These are phyloP conservation scores for Agonum fuliginosum DNA, from an alignment of 2,888 invertebrate genomes.

Conservation along the genomic window DNA sequence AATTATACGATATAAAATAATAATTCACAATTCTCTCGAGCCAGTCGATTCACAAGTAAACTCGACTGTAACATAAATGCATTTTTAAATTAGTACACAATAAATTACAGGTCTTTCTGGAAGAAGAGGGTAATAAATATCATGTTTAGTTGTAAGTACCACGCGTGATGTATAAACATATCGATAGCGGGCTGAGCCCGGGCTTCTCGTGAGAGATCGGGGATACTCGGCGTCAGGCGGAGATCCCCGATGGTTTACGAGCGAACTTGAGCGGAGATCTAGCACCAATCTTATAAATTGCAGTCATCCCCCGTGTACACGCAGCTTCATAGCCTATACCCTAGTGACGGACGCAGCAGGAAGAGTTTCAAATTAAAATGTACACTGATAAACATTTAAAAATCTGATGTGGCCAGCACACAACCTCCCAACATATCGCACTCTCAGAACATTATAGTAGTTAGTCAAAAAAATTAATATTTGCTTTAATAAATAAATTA, in stretches of 20 bases:
- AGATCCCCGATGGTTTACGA: slow-evolving; percentile 43
- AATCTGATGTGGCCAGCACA: slow-evolving; percentile 19
- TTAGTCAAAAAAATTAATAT: too few species aligned
- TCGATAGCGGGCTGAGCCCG: neutral
- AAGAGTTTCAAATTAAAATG: too few species aligned
- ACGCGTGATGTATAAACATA: slow-evolving; percentile 27
- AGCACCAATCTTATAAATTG: slow-evolving; percentile 55
- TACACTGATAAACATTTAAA: too few species aligned
- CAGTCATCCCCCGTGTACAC: slow-evolving; percentile 26
- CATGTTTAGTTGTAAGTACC: slow-evolving; percentile 12
- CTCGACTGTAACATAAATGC: neutral
- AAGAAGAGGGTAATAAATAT: slow-evolving; percentile 15
- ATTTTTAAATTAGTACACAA: slow-evolving; percentile 25
- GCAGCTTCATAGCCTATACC: slow-evolving; percentile 40
- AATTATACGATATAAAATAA: slow-evolving; percentile 2
- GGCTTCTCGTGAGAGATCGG: slow-evolving; percentile 17
- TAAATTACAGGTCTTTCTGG: neutral
- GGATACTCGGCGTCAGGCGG: slow-evolving; percentile 10
- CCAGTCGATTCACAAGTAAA: neutral
- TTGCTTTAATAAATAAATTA: too few species aligned
- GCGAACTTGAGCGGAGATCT: slow-evolving; percentile 45
- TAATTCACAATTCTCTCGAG: neutral
- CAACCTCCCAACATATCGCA: too few species aligned
- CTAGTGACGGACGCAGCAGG: slow-evolving; percentile 17
- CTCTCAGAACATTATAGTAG: too few species aligned